Conservation (phyloP, 37 sponge, comb jelly and placozoan genomes). For the Spongilla lacustris region DNA sequence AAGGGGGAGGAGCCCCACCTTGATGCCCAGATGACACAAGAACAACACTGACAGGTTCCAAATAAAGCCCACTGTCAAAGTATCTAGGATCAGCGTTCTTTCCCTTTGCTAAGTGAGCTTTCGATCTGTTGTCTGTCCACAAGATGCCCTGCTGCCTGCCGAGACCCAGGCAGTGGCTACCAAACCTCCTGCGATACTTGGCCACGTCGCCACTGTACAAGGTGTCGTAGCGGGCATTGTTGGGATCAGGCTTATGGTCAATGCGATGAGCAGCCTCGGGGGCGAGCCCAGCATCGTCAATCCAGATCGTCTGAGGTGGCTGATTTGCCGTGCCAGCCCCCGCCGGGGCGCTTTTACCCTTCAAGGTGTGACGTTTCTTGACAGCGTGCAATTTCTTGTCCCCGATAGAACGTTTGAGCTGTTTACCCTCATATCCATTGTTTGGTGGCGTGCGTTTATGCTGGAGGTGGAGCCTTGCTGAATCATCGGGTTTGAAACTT, state of each 20-base stretch:
- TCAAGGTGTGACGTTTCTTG: neutral
- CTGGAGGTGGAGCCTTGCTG: neutral
- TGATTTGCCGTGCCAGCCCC: too few species aligned
- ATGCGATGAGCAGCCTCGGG: constrained; percentile 62
- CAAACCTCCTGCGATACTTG: constrained; percentile 50
- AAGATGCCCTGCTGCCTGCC: constrained; percentile 18
- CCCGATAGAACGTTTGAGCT: neutral
- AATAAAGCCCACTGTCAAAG: neutral
- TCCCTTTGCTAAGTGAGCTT: neutral
- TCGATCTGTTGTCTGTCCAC: constrained; percentile 48
- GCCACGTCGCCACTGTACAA: constrained; percentile 80
- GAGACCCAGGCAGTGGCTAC: constrained; percentile 45
- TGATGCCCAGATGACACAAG: neutral
- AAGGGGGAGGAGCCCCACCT: neutral
- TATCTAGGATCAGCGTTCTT: constrained; percentile 6
- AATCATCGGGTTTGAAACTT: neutral
- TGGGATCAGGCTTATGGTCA: constrained; percentile 56
- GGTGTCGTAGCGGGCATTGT: constrained; percentile 60
- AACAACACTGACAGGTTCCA: neutral
- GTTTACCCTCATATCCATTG: neutral
- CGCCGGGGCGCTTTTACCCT: neutral
- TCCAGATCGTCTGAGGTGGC: constrained; percentile 50
- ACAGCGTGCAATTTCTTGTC: neutral
- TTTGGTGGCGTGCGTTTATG: neutral
- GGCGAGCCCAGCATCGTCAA: constrained; percentile 65